phyloP scores from a whole-genome alignment of 2,113 vertebrate genomes.

The Triplophysa rosa region DNA sequence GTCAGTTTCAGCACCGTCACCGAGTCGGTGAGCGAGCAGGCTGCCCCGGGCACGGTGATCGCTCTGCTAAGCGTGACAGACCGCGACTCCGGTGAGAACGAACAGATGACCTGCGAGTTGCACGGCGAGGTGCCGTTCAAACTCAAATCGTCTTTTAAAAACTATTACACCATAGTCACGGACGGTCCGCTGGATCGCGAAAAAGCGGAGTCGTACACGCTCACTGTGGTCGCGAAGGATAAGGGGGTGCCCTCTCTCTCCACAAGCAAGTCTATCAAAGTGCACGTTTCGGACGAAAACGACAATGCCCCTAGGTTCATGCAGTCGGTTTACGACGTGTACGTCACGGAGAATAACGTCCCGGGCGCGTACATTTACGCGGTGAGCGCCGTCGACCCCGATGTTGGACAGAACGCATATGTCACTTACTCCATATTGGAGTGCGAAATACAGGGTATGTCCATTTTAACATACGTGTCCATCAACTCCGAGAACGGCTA shows the following conservation, averaged over 20 bases:
- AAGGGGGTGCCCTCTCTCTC: constrained; percentile 85
- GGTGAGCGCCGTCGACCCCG: constrained; percentile 89
- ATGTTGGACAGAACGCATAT: constrained; percentile 88
- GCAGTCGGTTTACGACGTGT: constrained; percentile 90
- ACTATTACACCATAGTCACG: constrained; percentile 95
- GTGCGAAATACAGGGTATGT: constrained; percentile 96
- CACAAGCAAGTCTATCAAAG: constrained; percentile 90
- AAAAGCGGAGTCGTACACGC: constrained; percentile 85
- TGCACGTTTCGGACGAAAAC: constrained; percentile 93
- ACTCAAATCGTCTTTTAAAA: constrained; percentile 93
- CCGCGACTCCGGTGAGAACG: constrained; percentile 93
- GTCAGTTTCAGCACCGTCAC: constrained; percentile 97
- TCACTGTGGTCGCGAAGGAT: constrained; percentile 92
- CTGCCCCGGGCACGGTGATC: constrained; percentile 90
- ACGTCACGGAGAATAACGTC: constrained; percentile 96
- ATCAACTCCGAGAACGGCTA: constrained; percentile 97
- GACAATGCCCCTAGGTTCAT: constrained; percentile 94
- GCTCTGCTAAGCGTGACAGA: constrained; percentile 95
- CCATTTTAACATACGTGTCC: constrained; percentile 94
- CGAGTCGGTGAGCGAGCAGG: constrained; percentile 92
- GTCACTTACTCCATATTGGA: constrained; percentile 95
- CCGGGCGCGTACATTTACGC: constrained; percentile 95
- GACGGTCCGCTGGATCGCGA: constrained; percentile 92
- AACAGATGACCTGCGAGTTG: constrained; percentile 91
- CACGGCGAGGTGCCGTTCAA: constrained; percentile 92